Conservation (phyloP, 2,113 vertebrate species). For the Caranx melampygus region DNA sequence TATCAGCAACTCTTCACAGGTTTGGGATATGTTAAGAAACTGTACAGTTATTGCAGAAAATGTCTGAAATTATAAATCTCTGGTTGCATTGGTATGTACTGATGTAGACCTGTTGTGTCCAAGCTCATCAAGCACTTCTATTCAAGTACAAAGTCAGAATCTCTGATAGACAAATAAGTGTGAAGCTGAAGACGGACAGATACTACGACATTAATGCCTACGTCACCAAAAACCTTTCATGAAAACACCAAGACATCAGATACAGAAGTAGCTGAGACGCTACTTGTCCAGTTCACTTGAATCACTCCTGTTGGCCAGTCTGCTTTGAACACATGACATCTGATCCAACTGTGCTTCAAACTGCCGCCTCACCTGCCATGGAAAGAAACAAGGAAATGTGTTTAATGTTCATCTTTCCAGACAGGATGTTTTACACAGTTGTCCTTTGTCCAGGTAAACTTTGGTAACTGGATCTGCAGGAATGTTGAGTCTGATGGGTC, state of each 20-base stretch:
- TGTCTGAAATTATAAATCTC: too few species aligned
- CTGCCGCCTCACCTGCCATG: conserved; percentile 47
- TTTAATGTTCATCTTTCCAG: background rate
- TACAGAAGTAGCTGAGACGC: too few species aligned
- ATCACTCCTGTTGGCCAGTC: conserved; percentile 2
- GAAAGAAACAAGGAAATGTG: background rate
- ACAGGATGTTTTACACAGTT: background rate
- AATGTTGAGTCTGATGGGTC: background rate
- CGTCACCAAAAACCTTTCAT: background rate
- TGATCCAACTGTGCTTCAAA: conserved; percentile 34
- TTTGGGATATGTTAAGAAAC: too few species aligned
- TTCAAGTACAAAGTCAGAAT: too few species aligned
- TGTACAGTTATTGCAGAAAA: too few species aligned
- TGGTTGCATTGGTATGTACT: too few species aligned
- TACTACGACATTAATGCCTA: background rate
- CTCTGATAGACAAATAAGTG: background rate
- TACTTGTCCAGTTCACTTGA: background rate
- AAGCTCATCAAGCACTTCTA: too few species aligned
- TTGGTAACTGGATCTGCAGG: background rate
- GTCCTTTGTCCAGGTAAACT: background rate
- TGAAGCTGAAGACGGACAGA: background rate
- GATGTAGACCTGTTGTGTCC: too few species aligned
- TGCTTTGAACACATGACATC: conserved; percentile 15
- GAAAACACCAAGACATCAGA: background rate
- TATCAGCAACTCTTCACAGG: too few species aligned